A percentile compares a stretch with the other conserved stretches of the same genome.
Conservation (phyloP, 2,113 vertebrate species). For the Xenopus tropicalis region UCB_Xtro_10.0 CM004451.2:29345501-29346000, state of each 20-base stretch:
- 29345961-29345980: not conserved
- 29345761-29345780: slow-evolving; percentile 39
- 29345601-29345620: slow-evolving; percentile 30
- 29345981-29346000: not conserved
- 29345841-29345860: slow-evolving; percentile 41
- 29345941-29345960: not conserved
- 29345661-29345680: slow-evolving; percentile 14
- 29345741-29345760: slow-evolving; percentile 34
- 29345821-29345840: slow-evolving; percentile 39
- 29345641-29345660: not conserved
- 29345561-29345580: slow-evolving; percentile 33
- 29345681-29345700: slow-evolving; percentile 33
- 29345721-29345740: slow-evolving; percentile 39
- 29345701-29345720: slow-evolving; percentile 38
- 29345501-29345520: slow-evolving; percentile 10
- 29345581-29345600: slow-evolving; percentile 35
- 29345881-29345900: not conserved
- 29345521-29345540: slow-evolving; percentile 29
- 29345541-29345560: slow-evolving; percentile 26
- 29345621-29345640: slow-evolving; percentile 15
- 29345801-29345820: slow-evolving; percentile 34
- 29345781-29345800: slow-evolving; percentile 32
- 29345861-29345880: slow-evolving; percentile 41
- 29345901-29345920: slow-evolving; percentile 18
- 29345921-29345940: slow-evolving; percentile 10